Evolutionary conservation across 1,140 invertebrate genomes (phyloP).

Genomic region (Pteromalus puparum): DNA sequence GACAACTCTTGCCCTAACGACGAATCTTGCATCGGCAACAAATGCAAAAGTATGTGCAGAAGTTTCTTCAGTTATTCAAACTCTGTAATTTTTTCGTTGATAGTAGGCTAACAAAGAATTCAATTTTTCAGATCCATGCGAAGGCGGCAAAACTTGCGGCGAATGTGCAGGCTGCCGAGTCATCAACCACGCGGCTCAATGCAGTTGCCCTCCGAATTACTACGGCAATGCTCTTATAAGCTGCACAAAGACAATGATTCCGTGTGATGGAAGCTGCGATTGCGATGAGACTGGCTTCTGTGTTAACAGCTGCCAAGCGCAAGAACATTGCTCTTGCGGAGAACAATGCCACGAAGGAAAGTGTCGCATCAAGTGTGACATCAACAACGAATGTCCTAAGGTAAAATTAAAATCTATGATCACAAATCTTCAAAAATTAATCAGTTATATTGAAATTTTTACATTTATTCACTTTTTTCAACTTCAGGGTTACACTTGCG

Average conservation of each 20-base stretch:
- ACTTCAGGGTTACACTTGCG: slow-evolving; percentile 79
- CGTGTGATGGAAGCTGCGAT: slow-evolving; percentile 82
- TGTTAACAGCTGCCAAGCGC: slow-evolving; percentile 79
- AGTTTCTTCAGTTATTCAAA: neutral
- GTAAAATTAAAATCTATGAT: slow-evolving; percentile 55
- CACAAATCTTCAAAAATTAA: neutral
- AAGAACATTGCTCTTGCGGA: slow-evolving; percentile 85
- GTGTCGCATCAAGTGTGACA: slow-evolving; percentile 80
- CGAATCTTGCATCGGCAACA: slow-evolving; percentile 87
- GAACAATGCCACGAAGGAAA: slow-evolving; percentile 80
- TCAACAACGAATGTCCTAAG: slow-evolving; percentile 72
- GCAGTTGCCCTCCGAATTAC: slow-evolving; percentile 87
- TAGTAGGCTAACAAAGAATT: slow-evolving; percentile 34
- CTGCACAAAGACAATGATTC: slow-evolving; percentile 81
- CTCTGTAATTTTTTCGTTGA: neutral
- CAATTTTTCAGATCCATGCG: slow-evolving; percentile 84
- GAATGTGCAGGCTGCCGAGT: slow-evolving; percentile 89
- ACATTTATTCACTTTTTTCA: slow-evolving; percentile 31
- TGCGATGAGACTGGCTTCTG: slow-evolving; percentile 89
- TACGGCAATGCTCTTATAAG: slow-evolving; percentile 87
- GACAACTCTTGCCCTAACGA: slow-evolving; percentile 85
- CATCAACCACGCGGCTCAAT: slow-evolving; percentile 88
- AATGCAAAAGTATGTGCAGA: slow-evolving; percentile 81
- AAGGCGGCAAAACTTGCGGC: slow-evolving; percentile 82
- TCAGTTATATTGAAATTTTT: slow-evolving; percentile 33